phyloP scores from a whole-genome alignment of 2,888 invertebrate species.

The Ethmia dodecea region DNA sequence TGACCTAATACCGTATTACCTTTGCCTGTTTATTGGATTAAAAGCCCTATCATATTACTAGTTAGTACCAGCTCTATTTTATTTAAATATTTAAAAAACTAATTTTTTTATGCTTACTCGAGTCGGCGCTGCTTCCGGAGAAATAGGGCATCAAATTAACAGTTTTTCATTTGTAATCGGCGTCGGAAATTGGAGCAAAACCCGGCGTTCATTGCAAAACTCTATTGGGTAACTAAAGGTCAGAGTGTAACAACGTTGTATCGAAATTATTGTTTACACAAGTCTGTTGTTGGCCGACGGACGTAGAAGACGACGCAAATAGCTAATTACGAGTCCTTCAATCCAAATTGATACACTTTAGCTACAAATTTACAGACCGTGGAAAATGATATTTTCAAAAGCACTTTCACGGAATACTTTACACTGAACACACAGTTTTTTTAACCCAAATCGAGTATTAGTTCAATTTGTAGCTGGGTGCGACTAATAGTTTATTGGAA shows the following conservation, averaged over 20 bases:
- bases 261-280: slow-evolving; percentile 5
- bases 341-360: slow-evolving; percentile 24
- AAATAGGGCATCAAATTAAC: slow-evolving; percentile 21
- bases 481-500: slow-evolving; percentile 26
- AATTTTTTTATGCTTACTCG: background rate
- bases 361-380: slow-evolving; percentile 4
- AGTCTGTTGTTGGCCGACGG: slow-evolving; percentile 14
- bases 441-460: slow-evolving; percentile 13
- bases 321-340: slow-evolving; percentile 30
- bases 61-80: slow-evolving; percentile 2
- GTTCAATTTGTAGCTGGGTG: slow-evolving; percentile 17
- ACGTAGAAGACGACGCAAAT: slow-evolving; percentile 15
- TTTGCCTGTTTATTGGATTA: slow-evolving; percentile 15
- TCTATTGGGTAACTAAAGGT: slow-evolving; percentile 17
- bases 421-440: slow-evolving; percentile 15
- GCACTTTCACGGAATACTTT: slow-evolving; percentile 15
- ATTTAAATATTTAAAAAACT: slow-evolving; percentile 9
- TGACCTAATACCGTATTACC: slow-evolving; percentile 17
- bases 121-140: background rate
- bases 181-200: slow-evolving; percentile 11
- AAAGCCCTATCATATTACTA: slow-evolving; percentile 9
- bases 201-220: slow-evolving; percentile 15
- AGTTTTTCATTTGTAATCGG: slow-evolving; percentile 15
- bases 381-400: slow-evolving; percentile 3
- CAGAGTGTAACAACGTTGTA: slow-evolving; percentile 6